phyloP scores from a whole-genome alignment of 2,797 vertebrate genomes.

The Anolis apletophallus region DNA sequence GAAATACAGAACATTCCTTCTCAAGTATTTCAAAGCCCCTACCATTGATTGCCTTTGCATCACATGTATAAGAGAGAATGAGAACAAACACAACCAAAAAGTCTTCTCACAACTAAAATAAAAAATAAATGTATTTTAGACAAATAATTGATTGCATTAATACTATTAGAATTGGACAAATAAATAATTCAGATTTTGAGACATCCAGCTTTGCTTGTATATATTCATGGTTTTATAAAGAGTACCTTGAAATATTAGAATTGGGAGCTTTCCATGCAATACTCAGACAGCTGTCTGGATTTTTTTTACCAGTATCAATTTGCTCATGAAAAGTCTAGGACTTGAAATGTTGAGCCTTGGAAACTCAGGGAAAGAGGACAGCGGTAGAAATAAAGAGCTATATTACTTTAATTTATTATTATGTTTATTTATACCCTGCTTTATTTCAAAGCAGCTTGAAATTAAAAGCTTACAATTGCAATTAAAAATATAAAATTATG shows the following conservation, averaged over 20 bases:
- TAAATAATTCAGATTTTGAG: background rate
- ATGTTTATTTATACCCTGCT: no score
- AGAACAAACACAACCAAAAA: no score
- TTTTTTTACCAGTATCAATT: slow-evolving; percentile 1
- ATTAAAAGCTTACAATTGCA: no score
- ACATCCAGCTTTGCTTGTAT: background rate
- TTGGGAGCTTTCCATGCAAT: background rate
- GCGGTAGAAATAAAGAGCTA: background rate
- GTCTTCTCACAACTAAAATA: background rate
- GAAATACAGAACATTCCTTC: background rate
- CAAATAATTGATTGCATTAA: background rate
- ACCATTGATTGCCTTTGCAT: background rate
- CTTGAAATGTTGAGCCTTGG: background rate
- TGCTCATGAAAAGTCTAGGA: background rate
- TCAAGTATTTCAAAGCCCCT: background rate
- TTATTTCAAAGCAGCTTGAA: no score
- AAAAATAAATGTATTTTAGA: background rate
- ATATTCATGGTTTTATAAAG: slow-evolving; percentile 3
- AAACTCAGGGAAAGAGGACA: no score
- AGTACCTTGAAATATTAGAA: background rate
- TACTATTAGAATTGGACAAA: background rate
- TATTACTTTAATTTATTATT: background rate
- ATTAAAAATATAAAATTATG: no score
- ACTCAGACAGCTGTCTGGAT: background rate
- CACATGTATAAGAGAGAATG: background rate